These are phyloP conservation scores for Eurytoma adleriae DNA, from an alignment of 2,888 invertebrate genomes.

Conservation along the genomic window DNA sequence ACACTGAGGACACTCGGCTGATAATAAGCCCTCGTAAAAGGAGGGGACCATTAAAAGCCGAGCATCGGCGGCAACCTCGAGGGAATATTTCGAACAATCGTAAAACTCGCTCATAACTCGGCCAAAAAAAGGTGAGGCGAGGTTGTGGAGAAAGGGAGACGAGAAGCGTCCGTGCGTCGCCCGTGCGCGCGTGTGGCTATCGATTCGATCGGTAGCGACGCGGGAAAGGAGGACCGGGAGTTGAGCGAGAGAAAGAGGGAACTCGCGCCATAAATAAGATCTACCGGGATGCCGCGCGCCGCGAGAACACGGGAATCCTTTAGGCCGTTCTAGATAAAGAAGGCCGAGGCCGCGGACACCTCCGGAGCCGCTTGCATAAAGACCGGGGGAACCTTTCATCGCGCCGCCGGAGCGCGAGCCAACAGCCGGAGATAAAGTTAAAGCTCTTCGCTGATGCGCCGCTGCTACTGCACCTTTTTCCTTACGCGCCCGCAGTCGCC, in stretches of 20 bases:
- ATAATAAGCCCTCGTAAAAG: neutral
- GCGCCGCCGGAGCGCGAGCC: conserved; percentile 28
- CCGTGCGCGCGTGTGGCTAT: conserved; percentile 45
- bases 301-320: conserved; percentile 75
- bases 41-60: too few relatives aligned
- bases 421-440: conserved; percentile 31
- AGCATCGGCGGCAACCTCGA: neutral
- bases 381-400: conserved; percentile 53
- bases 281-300: conserved; percentile 63
- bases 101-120: too few relatives aligned
- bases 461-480: conserved; percentile 13
- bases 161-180: too few relatives aligned
- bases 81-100: neutral
- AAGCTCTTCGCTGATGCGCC: neutral
- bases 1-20: neutral
- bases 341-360: conserved; percentile 56
- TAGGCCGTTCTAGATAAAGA: conserved; percentile 66
- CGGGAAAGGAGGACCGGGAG: conserved; percentile 24
- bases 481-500: neutral
- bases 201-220: conserved; percentile 73
- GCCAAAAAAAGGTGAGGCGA: too few relatives aligned
- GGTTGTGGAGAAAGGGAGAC: too few relatives aligned
- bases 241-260: conserved; percentile 54
- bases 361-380: conserved; percentile 19
- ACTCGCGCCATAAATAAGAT: conserved; percentile 73